Evolutionary conservation across 2,113 vertebrate species (phyloP).

Genomic region (Rattus norvegicus): GRCr8 NC_086032.1:3475001-3475500

Average conservation of each 20-base stretch:
- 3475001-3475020: conserved; percentile 87
- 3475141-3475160: conserved; percentile 54
- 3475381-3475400: not conserved
- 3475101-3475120: conserved; percentile 81
- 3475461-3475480: not conserved
- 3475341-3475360: not conserved
- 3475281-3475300: not conserved
- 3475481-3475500: not conserved
- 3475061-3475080: conserved; percentile 84
- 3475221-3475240: conserved; percentile 27
- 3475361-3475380: not conserved
- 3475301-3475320: not conserved
- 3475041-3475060: conserved; percentile 83
- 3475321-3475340: conserved; percentile 36
- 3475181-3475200: conserved; percentile 71
- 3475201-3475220: conserved; percentile 9
- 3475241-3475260: not conserved
- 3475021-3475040: conserved; percentile 86
- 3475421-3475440: conserved; percentile 10
- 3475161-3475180: conserved; percentile 63
- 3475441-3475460: conserved; percentile 15
- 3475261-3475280: conserved; percentile 2
- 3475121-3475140: conserved; percentile 72
- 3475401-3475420: not conserved
- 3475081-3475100: conserved; percentile 84